Percentiles rank a stretch among this genome's conserved stretches.
Conservation (phyloP, 2,888 invertebrate species). For the Saturnia japonica region DNA sequence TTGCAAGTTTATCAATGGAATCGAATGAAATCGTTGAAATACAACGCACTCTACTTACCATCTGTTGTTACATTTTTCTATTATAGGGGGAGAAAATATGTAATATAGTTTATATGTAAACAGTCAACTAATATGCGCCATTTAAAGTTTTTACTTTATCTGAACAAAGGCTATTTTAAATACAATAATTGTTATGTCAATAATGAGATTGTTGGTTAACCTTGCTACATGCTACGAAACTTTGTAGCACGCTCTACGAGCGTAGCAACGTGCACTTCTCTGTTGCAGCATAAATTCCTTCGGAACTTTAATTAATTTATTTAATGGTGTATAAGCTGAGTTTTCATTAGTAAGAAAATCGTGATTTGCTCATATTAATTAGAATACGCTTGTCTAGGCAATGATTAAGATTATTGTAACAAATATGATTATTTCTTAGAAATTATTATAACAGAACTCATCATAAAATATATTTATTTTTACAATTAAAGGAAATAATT, state of each 20-base stretch:
- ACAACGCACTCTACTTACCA: background rate
- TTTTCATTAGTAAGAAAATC: background rate
- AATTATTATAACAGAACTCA: background rate
- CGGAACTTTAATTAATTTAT: constrained; percentile 10
- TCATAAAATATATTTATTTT: background rate
- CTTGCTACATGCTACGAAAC: constrained; percentile 32
- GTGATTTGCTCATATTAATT: background rate
- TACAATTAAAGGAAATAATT: no score
- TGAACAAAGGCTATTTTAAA: background rate
- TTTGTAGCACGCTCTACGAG: constrained; percentile 36
- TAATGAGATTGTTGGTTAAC: background rate
- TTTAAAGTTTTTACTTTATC: background rate
- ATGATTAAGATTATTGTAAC: background rate
- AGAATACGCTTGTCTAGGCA: background rate
- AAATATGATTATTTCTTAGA: background rate
- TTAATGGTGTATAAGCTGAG: background rate
- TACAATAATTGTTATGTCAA: constrained; percentile 5
- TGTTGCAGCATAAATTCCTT: background rate
- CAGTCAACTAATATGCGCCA: background rate
- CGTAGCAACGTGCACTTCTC: constrained; percentile 15
- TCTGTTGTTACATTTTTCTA: background rate
- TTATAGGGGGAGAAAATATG: background rate
- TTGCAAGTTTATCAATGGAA: background rate
- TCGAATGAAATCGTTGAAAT: background rate
- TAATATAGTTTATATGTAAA: background rate